These are phyloP conservation scores for Cassiopea andromeda DNA, from an alignment of 30 jellyfish, hydroid and myxozoan genomes.

Conservation along the genomic window DNA sequence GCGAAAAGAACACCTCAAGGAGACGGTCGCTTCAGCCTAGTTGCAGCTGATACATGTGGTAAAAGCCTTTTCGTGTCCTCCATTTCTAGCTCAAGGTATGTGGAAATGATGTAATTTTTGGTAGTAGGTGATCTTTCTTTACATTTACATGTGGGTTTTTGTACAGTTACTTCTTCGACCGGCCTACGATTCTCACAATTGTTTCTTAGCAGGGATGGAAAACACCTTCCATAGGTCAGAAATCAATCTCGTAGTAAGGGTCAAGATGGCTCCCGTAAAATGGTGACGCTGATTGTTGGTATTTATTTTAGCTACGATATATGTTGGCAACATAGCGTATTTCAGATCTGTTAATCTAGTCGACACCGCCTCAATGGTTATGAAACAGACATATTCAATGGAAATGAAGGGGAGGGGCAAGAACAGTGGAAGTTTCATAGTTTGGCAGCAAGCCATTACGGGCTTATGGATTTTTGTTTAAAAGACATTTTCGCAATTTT, in stretches of 20 bases:
- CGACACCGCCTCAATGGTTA: no score
- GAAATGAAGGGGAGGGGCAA: no score
- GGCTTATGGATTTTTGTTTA: no score
- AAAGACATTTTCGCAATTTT: no score
- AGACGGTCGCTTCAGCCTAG: background rate
- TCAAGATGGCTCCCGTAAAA: background rate
- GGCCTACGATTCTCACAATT: background rate
- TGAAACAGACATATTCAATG: no score
- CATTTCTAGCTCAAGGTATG: background rate
- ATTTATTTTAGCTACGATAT: background rate
- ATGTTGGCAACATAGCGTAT: no score
- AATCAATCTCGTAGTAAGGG: constrained; percentile 12
- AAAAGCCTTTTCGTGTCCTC: background rate
- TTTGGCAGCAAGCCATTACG: no score
- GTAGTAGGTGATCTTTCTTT: background rate
- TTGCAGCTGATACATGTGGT: background rate
- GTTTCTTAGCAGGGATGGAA: background rate
- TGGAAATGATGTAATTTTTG: background rate
- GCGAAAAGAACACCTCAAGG: background rate
- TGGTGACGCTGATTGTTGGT: background rate
- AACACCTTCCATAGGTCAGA: background rate
- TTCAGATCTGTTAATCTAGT: no score
- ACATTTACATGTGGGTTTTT: background rate
- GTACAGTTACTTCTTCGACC: background rate
- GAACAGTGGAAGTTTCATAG: no score